A percentile compares a stretch with the other conserved stretches of the same genome.
Conservation (phyloP, 2,888 invertebrate species). For the Xanthia togata region DNA sequence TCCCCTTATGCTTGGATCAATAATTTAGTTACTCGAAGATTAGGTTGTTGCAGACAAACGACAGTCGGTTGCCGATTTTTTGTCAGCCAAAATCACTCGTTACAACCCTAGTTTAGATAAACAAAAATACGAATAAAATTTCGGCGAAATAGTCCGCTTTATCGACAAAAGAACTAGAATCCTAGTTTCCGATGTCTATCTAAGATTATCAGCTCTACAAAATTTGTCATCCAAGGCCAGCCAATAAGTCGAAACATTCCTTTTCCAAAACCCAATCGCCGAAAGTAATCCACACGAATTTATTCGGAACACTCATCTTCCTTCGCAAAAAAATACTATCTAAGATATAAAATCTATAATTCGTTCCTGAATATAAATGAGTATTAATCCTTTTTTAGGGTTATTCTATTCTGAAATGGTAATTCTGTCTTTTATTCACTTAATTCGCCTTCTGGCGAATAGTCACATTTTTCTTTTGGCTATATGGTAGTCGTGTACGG, state of each 20-base stretch:
- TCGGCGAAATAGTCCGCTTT: not conserved
- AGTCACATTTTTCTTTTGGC: constrained; percentile 29
- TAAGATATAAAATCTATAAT: constrained; percentile 46
- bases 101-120: not conserved
- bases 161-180: not conserved
- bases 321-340: constrained; percentile 40
- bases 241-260: constrained; percentile 34
- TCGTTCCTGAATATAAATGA: constrained; percentile 41
- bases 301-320: constrained; percentile 34
- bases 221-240: not conserved
- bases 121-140: not conserved
- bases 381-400: constrained; percentile 47
- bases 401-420: constrained; percentile 47
- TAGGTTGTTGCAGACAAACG: not conserved
- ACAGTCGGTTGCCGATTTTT: not conserved
- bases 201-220: constrained; percentile 12
- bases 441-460: constrained; percentile 27
- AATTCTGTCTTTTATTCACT: constrained; percentile 40
- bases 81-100: not conserved
- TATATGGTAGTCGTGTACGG: constrained; percentile 3
- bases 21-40: constrained; percentile 30
- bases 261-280: constrained; percentile 33
- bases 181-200: constrained; percentile 4
- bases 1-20: constrained; percentile 30
- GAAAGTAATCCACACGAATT: constrained; percentile 50